Base-by-base conservation (phyloP, 2,113 vertebrate genomes). In the Calidris pugnax region DNA sequence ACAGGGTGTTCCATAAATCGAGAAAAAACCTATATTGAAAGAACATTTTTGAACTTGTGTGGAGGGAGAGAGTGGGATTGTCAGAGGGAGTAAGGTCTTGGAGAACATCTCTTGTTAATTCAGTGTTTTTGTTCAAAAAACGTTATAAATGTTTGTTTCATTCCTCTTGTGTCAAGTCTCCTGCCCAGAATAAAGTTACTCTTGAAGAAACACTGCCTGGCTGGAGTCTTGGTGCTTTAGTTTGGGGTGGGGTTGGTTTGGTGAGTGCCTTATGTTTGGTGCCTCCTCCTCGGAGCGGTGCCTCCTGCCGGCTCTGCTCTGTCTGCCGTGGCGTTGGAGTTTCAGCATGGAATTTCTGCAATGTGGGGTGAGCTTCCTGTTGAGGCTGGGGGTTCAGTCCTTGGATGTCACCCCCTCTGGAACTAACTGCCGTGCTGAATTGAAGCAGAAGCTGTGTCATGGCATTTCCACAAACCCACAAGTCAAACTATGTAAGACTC, bases 171-270 rank as follows among this genome's bases (percentile, higher is more conserved):
- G 87, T 96, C 78, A 88, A 96, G 43, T 93, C 60, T 95, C 48
- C 78, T 97, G 74, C 81, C 94, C 75, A 62, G 75, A 98, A 98
- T 98, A 98, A 98, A 98, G 73, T 88, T 89, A 88, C 41, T 92
- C 20, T 89, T 96, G 80, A 97, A 91, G 93, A 96, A 96, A 51
- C 39, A 24, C 1, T 50, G 59, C 32, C 77, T 77, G 66, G 85
- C 37, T 39, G 24, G 35, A n/a, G 19, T 76, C 56, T 82, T 50
- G 10, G 12, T 18, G 7, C 14, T 66, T 83, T 5, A 28, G 6
- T 83, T 84, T 57, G 24, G 24, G 15, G 39, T 57, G 24, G 24
- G 15, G 39, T 71, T 51, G 27, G 8, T n/a, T n/a, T 48, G 37
- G 41, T 39, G 24, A 33, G 6, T 24, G 8, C 30, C 10, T 35